A percentile compares a stretch with the other conserved stretches of the same genome.
phyloP scores from a whole-genome alignment of 37 sponge, comb jelly and placozoan species.

The Cliona cf. orientalis region DNA sequence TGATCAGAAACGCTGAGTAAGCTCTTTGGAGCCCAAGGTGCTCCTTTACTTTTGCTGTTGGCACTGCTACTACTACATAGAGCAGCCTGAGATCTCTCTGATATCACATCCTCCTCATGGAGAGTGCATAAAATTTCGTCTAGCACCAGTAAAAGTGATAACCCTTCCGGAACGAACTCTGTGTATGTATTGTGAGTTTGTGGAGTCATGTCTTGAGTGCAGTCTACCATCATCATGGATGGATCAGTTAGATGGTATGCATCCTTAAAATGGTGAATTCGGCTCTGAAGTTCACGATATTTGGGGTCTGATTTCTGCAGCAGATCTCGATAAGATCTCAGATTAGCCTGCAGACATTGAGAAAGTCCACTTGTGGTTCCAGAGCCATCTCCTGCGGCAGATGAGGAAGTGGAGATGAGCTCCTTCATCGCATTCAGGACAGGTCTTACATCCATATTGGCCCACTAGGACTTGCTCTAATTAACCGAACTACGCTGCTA shows the following conservation, averaged over 20 bases:
- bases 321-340: not conserved
- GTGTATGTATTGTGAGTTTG: no score
- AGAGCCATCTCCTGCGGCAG: not conserved
- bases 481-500: no score
- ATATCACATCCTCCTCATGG: not conserved
- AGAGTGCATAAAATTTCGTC: not conserved
- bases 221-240: no score
- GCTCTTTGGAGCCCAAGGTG: constrained; percentile 38
- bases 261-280: not conserved
- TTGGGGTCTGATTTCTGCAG: not conserved
- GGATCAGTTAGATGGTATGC: no score
- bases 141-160: constrained; percentile 14
- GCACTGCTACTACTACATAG: no score
- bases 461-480: no score
- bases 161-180: constrained; percentile 3
- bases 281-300: not conserved
- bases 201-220: no score
- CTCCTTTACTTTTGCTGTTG: not conserved
- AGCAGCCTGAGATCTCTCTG: not conserved
- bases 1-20: constrained; percentile 62
- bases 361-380: not conserved
- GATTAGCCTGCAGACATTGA: not conserved
- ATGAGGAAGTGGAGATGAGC: constrained; percentile 4
- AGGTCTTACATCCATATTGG: not conserved
- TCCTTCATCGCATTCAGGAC: constrained; percentile 1